Evolutionary conservation across 2,797 vertebrate species (phyloP).

Genomic region (Halcyon badia): DNA sequence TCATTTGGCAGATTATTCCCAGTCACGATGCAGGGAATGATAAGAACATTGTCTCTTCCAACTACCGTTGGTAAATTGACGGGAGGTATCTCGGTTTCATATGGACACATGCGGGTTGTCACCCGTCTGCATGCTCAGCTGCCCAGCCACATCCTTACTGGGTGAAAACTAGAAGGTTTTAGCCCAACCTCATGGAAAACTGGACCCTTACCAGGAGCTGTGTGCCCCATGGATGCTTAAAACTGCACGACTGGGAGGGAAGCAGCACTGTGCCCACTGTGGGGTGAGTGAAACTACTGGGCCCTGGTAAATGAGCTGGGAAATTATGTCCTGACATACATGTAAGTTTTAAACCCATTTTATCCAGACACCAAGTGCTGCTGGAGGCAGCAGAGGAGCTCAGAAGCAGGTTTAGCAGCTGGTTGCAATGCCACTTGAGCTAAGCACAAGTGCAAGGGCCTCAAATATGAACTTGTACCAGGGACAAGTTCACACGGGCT

Average conservation of each 20-base stretch:
- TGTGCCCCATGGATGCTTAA: background rate
- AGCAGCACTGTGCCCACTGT: background rate
- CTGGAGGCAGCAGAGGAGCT: background rate
- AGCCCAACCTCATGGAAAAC: background rate
- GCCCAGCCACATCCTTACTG: background rate
- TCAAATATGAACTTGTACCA: background rate
- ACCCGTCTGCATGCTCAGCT: background rate
- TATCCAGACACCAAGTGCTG: background rate
- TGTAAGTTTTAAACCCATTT: background rate
- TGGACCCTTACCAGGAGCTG: background rate
- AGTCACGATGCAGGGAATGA: background rate
- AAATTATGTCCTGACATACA: background rate
- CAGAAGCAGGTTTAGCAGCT: background rate
- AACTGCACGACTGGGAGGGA: background rate
- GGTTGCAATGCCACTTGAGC: background rate
- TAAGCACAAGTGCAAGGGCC: background rate
- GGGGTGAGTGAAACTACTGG: background rate
- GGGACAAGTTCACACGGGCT: background rate
- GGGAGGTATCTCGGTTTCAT: background rate
- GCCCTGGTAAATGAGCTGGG: background rate
- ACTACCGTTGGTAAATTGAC: background rate
- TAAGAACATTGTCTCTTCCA: slow-evolving; percentile 5
- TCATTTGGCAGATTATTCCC: slow-evolving; percentile 45
- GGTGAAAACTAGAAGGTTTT: background rate
- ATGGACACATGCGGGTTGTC: background rate